These are phyloP conservation scores for Ciconia stormi DNA, from an alignment of 2,113 vertebrate species.

Conservation along the genomic window DNA sequence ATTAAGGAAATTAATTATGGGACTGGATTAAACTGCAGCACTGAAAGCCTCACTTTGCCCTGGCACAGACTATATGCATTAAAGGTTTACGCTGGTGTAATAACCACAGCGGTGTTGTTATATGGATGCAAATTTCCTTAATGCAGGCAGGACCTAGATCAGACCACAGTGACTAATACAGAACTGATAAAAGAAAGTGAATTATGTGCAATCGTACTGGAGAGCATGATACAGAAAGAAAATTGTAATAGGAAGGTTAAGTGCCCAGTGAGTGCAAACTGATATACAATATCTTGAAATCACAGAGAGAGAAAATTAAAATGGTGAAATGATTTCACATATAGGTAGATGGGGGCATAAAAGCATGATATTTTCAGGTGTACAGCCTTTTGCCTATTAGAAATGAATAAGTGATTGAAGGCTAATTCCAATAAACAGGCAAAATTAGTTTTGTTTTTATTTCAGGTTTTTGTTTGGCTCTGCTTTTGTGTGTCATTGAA, in stretches of 20 bases:
- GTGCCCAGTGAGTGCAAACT: constrained; percentile 42
- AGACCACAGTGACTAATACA: background rate
- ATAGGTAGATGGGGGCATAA: constrained; percentile 43
- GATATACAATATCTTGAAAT: constrained; percentile 57
- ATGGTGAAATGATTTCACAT: constrained; percentile 38
- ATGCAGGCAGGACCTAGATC: background rate
- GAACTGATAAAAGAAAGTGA: constrained; percentile 17
- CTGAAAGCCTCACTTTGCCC: background rate
- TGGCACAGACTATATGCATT: background rate
- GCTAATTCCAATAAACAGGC: background rate
- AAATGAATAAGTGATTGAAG: constrained; percentile 11
- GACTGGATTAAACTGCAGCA: background rate
- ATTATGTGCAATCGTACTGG: background rate
- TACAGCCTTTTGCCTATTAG: background rate
- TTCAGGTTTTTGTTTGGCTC: background rate
- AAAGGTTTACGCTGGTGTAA: background rate
- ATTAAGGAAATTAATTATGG: constrained; percentile 36
- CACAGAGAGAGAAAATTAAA: constrained; percentile 58
- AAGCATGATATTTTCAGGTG: background rate
- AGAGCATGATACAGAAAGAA: background rate
- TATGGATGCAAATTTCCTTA: background rate
- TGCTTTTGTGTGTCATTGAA: constrained; percentile 17
- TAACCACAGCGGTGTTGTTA: background rate
- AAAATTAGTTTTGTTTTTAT: background rate
- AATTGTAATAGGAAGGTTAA: constrained; percentile 48